Evolutionary conservation across 2,113 vertebrate species (phyloP).

Genomic region (Amblyornis subalaris): DNA sequence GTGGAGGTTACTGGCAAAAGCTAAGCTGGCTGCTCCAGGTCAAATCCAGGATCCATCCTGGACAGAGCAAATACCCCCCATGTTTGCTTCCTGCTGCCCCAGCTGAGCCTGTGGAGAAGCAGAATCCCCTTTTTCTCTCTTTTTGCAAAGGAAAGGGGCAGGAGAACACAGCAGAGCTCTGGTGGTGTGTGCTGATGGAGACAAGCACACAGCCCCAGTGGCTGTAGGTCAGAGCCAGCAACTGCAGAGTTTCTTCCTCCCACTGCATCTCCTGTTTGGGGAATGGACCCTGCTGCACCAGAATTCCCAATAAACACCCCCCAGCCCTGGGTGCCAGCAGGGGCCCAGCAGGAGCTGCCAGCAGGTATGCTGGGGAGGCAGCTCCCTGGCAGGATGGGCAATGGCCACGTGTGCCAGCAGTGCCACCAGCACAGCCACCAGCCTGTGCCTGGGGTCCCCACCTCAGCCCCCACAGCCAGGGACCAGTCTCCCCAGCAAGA

Average conservation of each 20-base stretch:
- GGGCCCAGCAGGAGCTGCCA: neutral
- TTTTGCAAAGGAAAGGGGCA: neutral
- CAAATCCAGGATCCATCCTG: neutral
- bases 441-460: neutral
- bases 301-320: neutral
- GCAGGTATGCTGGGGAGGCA: neutral
- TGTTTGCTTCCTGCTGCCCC: rapidly evolving
- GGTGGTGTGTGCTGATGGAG: neutral
- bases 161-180: neutral
- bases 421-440: neutral
- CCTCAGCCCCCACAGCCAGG: neutral
- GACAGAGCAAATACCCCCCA: neutral
- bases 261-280: neutral
- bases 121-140: neutral
- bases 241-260: neutral
- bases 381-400: rapidly evolving
- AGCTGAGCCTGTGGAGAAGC: neutral
- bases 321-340: neutral
- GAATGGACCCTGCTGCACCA: neutral
- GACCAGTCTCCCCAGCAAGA: neutral
- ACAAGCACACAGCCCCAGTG: neutral
- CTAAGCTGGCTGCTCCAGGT: neutral
- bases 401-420: neutral
- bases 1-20: neutral
- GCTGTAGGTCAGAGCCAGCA: neutral